Evolutionary conservation across 2,797 vertebrate genomes (phyloP).

Genomic region (Cossypha heuglini): DNA sequence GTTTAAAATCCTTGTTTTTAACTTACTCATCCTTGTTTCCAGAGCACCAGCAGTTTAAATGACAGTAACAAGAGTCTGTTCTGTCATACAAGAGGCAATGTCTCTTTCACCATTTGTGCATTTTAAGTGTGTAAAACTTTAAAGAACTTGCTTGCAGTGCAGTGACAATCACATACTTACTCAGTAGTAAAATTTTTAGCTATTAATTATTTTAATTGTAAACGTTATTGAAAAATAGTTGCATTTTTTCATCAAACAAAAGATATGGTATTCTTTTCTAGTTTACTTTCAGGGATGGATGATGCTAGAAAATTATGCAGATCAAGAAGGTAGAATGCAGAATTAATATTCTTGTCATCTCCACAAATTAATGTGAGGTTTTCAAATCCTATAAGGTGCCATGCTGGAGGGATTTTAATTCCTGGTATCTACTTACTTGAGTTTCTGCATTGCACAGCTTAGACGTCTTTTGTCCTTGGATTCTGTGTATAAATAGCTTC

Average conservation of each 20-base stretch:
- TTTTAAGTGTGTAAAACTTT: neutral
- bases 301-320: neutral
- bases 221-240: rapidly evolving
- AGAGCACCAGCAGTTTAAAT: neutral
- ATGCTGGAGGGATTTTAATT: neutral
- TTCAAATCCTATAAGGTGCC: neutral
- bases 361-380: neutral
- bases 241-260: neutral
- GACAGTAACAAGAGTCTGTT: neutral
- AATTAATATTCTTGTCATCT: neutral
- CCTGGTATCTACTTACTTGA: neutral
- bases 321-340: neutral
- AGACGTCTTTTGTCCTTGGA: neutral
- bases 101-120: neutral
- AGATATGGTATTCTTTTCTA: neutral
- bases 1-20: neutral
- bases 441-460: neutral
- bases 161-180: neutral
- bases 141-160: neutral
- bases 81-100: neutral
- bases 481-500: neutral
- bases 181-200: neutral
- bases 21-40: neutral
- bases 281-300: neutral
- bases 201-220: neutral